These are phyloP conservation scores for Aepyceros melampus DNA, from an alignment of 2,113 vertebrate species.

Conservation along the genomic window DNA sequence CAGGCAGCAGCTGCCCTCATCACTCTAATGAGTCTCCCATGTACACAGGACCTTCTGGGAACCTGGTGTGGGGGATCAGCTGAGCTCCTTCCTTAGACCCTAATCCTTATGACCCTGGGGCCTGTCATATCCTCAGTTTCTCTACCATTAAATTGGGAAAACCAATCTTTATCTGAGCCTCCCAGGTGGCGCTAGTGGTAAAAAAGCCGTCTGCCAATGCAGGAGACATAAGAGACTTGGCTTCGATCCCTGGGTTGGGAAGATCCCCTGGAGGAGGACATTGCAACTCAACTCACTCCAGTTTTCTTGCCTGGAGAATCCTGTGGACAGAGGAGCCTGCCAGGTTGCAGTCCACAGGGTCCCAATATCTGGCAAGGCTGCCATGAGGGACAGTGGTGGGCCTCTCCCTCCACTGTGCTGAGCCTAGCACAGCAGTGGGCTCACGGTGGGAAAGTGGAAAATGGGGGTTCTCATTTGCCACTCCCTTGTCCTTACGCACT, in stretches of 20 bases:
- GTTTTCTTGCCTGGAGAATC: not conserved
- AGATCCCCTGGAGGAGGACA: not conserved
- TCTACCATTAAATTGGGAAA: not conserved
- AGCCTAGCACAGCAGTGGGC: no score
- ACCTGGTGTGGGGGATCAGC: not conserved
- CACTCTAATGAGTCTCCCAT: not conserved
- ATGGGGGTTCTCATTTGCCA: not conserved
- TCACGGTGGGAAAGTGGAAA: not conserved
- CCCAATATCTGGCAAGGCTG: not conserved
- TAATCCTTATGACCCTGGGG: not conserved
- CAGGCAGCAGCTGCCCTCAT: slow-evolving; percentile 47
- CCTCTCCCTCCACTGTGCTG: not conserved
- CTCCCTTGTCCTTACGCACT: not conserved
- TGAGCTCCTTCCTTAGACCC: not conserved
- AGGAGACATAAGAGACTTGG: not conserved
- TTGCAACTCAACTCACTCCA: not conserved
- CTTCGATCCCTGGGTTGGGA: not conserved
- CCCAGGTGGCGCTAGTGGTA: not conserved
- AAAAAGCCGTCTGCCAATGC: not conserved
- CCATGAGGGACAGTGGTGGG: not conserved
- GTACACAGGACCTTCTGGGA: not conserved
- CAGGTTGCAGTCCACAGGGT: not conserved
- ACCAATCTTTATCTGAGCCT: not conserved
- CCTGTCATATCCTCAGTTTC: not conserved
- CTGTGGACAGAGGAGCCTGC: not conserved